Evolutionary conservation across 2,888 invertebrate species (phyloP).

Genomic region (Pristionchus mayeri): DNA sequence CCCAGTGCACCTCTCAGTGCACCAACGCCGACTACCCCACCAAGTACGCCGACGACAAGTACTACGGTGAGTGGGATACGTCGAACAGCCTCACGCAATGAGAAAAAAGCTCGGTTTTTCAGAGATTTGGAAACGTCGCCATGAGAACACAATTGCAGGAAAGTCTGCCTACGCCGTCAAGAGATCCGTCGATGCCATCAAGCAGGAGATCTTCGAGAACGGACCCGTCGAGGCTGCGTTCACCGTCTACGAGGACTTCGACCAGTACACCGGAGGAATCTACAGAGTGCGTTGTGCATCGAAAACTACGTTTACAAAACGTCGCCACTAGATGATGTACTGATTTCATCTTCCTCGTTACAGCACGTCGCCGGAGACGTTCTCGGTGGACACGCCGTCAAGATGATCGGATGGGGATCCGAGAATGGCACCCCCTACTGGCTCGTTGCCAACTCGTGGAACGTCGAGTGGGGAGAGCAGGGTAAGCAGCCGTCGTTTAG

Average conservation of each 20-base stretch:
- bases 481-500: constrained; percentile 65
- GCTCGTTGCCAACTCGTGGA: constrained; percentile 94
- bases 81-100: not conserved
- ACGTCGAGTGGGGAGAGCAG: constrained; percentile 89
- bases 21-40: not conserved
- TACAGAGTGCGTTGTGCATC: constrained; percentile 77
- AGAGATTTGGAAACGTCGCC: too few relatives aligned
- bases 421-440: constrained; percentile 85
- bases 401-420: constrained; percentile 88
- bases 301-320: not conserved
- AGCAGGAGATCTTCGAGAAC: constrained; percentile 82
- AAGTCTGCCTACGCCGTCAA: constrained; percentile 69
- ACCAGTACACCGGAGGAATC: constrained; percentile 60
- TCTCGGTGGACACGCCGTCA: constrained; percentile 89
- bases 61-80: not conserved
- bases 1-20: constrained; percentile 78
- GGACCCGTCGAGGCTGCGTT: constrained; percentile 66
- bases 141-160: constrained; percentile 51
- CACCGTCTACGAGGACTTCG: constrained; percentile 66
- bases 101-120: too few relatives aligned
- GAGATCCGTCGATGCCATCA: constrained; percentile 65
- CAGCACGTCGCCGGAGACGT: constrained; percentile 83
- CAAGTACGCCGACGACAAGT: constrained; percentile 23
- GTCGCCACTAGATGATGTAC: not conserved
- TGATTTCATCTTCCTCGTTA: not conserved